Conservation (phyloP, 2,888 invertebrate species). For the Caradrina kadenii region DNA sequence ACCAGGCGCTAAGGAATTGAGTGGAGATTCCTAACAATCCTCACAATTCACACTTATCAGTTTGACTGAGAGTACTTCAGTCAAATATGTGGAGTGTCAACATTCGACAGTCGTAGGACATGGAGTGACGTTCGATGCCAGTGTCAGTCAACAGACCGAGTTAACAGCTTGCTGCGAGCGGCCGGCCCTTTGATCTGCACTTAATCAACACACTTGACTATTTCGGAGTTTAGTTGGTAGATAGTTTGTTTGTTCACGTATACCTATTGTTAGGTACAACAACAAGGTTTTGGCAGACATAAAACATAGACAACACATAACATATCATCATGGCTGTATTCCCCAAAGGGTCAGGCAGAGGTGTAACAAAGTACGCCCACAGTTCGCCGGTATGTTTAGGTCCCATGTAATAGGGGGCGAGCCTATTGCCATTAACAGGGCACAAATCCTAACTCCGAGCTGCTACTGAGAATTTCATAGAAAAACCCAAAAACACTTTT, state of each 20-base stretch:
- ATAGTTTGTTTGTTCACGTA: slow-evolving; percentile 34
- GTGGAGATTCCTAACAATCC: slow-evolving; percentile 24
- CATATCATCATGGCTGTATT: too few relatives aligned
- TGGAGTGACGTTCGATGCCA: slow-evolving; percentile 49
- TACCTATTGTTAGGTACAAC: slow-evolving; percentile 15
- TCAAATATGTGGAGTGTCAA: slow-evolving; percentile 55
- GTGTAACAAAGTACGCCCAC: too few relatives aligned
- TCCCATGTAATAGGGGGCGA: too few relatives aligned
- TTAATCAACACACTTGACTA: slow-evolving; percentile 51
- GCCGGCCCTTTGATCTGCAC: slow-evolving; percentile 56
- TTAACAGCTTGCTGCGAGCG: slow-evolving; percentile 54
- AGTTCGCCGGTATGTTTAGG: too few relatives aligned
- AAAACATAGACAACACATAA: too few relatives aligned
- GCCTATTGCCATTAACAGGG: too few relatives aligned
- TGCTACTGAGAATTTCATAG: too few relatives aligned
- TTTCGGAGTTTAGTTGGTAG: slow-evolving; percentile 25
- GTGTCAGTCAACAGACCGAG: slow-evolving; percentile 55
- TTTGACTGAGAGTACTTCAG: slow-evolving; percentile 39
- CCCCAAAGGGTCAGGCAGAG: too few relatives aligned
- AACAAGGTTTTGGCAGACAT: slow-evolving; percentile 4
- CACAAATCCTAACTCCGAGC: too few relatives aligned
- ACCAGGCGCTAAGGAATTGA: slow-evolving; percentile 43
- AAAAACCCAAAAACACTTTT: too few relatives aligned
- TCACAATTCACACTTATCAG: slow-evolving; percentile 44
- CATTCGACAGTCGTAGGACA: slow-evolving; percentile 45